Conservation (phyloP, 1,140 invertebrate genomes). For the Galendromus occidentalis region DNA sequence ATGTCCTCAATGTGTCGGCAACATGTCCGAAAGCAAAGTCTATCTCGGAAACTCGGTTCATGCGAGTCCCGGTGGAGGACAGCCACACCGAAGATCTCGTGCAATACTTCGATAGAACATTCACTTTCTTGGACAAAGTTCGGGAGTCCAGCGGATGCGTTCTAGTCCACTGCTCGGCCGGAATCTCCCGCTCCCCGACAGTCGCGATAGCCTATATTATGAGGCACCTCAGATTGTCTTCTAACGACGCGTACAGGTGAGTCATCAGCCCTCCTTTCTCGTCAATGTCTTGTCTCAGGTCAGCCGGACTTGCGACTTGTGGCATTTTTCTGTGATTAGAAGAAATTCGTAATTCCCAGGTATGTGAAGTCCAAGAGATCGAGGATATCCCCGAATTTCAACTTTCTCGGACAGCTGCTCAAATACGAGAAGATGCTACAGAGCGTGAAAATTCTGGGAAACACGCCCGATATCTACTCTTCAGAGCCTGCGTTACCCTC, state of each 20-base stretch:
- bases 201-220: slow-evolving; percentile 42
- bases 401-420: slow-evolving; percentile 40
- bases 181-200: slow-evolving; percentile 40
- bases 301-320: too few relatives aligned
- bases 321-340: neutral
- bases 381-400: slow-evolving; percentile 37
- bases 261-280: neutral
- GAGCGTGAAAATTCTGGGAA: slow-evolving; percentile 18
- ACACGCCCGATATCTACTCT: slow-evolving; percentile 14
- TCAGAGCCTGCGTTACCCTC: neutral
- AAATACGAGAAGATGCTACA: slow-evolving; percentile 33
- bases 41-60: slow-evolving; percentile 37
- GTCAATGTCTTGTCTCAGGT: too few relatives aligned
- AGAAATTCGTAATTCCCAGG: slow-evolving; percentile 20
- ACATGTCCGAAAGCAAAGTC: slow-evolving; percentile 37
- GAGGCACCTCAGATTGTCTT: slow-evolving; percentile 34
- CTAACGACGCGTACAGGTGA: slow-evolving; percentile 39
- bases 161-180: slow-evolving; percentile 40
- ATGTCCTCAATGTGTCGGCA: slow-evolving; percentile 39
- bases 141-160: slow-evolving; percentile 35
- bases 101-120: slow-evolving; percentile 38
- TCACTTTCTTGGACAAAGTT: slow-evolving; percentile 40
- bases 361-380: slow-evolving; percentile 33
- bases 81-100: slow-evolving; percentile 38
- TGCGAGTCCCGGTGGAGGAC: slow-evolving; percentile 41